Evolutionary conservation across 2,888 invertebrate species (phyloP), one percentile per base, ranked within the genome.

Genomic region (Drosophila imparisetae): DNA sequence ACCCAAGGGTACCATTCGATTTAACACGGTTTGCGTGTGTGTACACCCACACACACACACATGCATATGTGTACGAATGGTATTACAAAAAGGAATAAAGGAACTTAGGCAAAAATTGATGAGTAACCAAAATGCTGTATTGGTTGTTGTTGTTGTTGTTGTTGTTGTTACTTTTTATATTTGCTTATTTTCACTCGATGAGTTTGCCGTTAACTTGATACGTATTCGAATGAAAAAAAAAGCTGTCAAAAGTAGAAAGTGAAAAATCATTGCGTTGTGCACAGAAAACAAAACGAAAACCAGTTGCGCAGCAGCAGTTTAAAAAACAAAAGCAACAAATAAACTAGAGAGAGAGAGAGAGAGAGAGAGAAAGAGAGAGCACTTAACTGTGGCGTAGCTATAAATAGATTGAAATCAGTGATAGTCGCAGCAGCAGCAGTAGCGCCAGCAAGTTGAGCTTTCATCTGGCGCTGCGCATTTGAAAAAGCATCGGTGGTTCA

Each of bases 401-500:
- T 40, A 60, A 61, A 70, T 69, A 55, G 53, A 45, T 45, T 24
- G n/a, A 38, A 24, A 52, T 24, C 36, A 67, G 8, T 18, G 34
- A 50, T 21, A 32, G 32, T 13, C 7, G 15, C 40, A 32, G 32
- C 13, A 10, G 18, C 40, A 34, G 13, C 27, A 61, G 34, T 63
- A 38, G 59, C 24, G 40, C 32, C 53, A 45, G 21, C 49, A 64
- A 53, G n/a, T 54, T 48, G 38, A 58, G 57, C 38, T 57, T 45
- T 21, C 40, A 58, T 40, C n/a, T 45, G 32, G 32, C 30, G 24
- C 29, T 1, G 0, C 13, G 0, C 21, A 7, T 21, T 1, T 45
- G 2, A 24, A 15, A 29, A 74, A 78, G 77, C 77, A 77, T 77
- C 79, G 86, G 86, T 86, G 86, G 86, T 89, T 86, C 86, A 87